Evolutionary conservation across 2,888 invertebrate genomes (phyloP).

Genomic region (Sinopyrophorus schimmeli): DNA sequence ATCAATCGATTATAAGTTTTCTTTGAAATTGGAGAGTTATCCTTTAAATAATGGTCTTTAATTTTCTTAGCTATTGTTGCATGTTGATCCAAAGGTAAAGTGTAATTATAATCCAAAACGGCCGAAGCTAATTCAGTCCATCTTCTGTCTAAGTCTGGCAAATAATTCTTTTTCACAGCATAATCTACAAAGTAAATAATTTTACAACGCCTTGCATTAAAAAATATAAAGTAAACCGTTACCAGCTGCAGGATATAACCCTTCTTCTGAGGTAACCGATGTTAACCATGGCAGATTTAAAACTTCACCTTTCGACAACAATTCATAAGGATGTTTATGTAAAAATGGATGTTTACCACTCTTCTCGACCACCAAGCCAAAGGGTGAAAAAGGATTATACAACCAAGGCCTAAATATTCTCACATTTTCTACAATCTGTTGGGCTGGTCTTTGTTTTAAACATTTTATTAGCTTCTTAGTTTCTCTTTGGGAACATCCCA

Average conservation of each 20-base stretch:
- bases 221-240: constrained; percentile 19
- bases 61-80: constrained; percentile 58
- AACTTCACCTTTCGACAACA: constrained; percentile 61
- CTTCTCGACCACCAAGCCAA: constrained; percentile 68
- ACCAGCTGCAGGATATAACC: constrained; percentile 70
- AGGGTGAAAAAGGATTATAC: constrained; percentile 68
- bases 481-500: constrained; percentile 64
- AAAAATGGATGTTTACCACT: constrained; percentile 58
- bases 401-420: constrained; percentile 61
- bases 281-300: constrained; percentile 68
- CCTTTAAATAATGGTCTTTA: constrained; percentile 60
- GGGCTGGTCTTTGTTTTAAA: constrained; percentile 62
- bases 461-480: constrained; percentile 64
- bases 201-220: too few species aligned
- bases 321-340: constrained; percentile 62
- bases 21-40: constrained; percentile 56
- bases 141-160: constrained; percentile 57
- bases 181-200: constrained; percentile 7
- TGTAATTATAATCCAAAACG: constrained; percentile 66
- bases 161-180: constrained; percentile 19
- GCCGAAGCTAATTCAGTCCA: constrained; percentile 65
- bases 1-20: constrained; percentile 34
- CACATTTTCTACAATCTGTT: constrained; percentile 59
- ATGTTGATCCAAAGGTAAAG: constrained; percentile 57
- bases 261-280: constrained; percentile 69